Evolutionary conservation across 2,113 vertebrate genomes (phyloP), one percentile per base, ranked within the genome.

Genomic region (Passer domesticus): DNA sequence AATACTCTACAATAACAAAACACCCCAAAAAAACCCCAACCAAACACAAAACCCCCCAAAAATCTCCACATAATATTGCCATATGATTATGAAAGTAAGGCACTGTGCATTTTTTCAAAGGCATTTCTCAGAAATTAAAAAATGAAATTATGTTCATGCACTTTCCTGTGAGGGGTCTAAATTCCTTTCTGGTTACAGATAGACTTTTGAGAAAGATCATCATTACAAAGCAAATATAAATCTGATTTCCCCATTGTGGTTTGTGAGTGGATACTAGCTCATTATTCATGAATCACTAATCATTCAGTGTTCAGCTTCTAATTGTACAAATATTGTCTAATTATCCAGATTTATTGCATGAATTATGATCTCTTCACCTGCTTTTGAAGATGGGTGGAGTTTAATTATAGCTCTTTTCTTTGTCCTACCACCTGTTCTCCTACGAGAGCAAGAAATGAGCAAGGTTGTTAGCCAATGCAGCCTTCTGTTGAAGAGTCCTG

Each of bases 371-470:
- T 75, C 83, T 77, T 81, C 76, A 72, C 39, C 89, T 72, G 49
- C 81, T 63, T 85, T 85, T 89, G 69, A 91, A 78, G 49, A 82
- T 49, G 53, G 87, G 81, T 85, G 89, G 87, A 87, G 87, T 69
- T 91, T 87, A 96, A 96, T 96, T 87, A 96, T 33, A 87, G 28
- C 20, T 88, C n/a, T 92, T 91, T 56, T 44, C 33, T n/a, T 62
- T 69, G 53, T 82, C 23, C 46, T 83, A 72, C 20, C 53, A 53
- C 30, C 16, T 53, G 30, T 19, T 50, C 78, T 89, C 50, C 44
- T 81, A n/a, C 27, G 15, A 58, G n/a, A 68, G 28, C 28, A 87
- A 56, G 35, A 77, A 73, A 47, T 17, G 9, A 75, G 31, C 17
- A 33, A 46, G 46, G 19, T n/a, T n/a, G n/a, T 63, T 59, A 75